phyloP scores from a whole-genome alignment of 2,888 invertebrate species.

The Odontocerum albicorne region DNA sequence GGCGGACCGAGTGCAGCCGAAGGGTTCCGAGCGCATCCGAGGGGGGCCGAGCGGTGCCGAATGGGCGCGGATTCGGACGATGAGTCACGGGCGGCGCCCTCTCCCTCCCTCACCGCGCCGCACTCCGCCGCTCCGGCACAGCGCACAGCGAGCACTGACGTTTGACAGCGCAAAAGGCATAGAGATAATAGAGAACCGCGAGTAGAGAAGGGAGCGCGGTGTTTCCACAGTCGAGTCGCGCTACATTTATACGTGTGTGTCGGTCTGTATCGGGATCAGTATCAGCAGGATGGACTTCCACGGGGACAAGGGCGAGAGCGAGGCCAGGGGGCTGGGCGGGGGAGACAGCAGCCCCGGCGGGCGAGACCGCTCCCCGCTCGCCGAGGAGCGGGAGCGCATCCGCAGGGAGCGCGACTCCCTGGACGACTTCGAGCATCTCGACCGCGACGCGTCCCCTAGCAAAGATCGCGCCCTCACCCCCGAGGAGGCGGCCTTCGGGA shows the following conservation, averaged over 20 bases:
- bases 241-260: too few species aligned
- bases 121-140: conserved; percentile 20
- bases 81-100: conserved; percentile 19
- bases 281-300: conserved; percentile 14
- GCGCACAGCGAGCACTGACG: too few species aligned
- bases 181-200: too few species aligned
- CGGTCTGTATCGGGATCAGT: too few species aligned
- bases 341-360: too few species aligned
- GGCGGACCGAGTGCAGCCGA: conserved; percentile 1
- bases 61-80: not conserved
- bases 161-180: conserved; percentile 17
- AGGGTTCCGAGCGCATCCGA: too few species aligned
- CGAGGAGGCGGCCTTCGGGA: conserved; percentile 37
- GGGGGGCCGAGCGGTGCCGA: conserved; percentile 8
- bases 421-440: conserved; percentile 75
- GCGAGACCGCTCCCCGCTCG: conserved; percentile 26
- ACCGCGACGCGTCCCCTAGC: conserved; percentile 57
- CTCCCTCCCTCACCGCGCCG: conserved; percentile 13
- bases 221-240: too few species aligned
- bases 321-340: conserved; percentile 37
- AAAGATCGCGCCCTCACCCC: conserved; percentile 30
- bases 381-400: conserved; percentile 37
- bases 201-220: too few species aligned
- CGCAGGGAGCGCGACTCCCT: conserved; percentile 68
- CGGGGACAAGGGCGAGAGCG: conserved; percentile 29